A percentile compares a stretch with the other conserved stretches of the same genome.
Evolutionary conservation across 1,140 invertebrate genomes (phyloP).

Genomic region (Hycleus cichorii): DNA sequence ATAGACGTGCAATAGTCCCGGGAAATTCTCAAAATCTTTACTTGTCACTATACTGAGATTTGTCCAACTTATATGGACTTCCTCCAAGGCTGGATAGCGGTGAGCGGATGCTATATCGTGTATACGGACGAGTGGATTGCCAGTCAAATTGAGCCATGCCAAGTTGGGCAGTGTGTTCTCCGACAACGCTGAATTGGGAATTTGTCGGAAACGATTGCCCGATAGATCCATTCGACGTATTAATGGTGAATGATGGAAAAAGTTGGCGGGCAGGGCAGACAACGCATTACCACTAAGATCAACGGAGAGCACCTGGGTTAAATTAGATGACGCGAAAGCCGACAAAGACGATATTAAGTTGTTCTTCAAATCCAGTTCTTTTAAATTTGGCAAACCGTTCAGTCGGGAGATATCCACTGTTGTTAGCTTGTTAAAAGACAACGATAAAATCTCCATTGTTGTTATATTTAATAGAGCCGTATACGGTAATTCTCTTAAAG

Average conservation of each 20-base stretch:
- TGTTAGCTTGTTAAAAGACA: conserved; percentile 64
- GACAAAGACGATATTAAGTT: conserved; percentile 69
- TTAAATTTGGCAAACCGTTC: conserved; percentile 61
- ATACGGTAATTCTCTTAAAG: conserved; percentile 67
- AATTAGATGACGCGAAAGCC: conserved; percentile 67
- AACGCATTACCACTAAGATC: conserved; percentile 70
- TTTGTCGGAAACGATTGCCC: conserved; percentile 70
- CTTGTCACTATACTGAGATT: conserved; percentile 80
- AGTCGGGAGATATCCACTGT: conserved; percentile 70
- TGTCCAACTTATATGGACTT: conserved; percentile 72
- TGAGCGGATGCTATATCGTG: conserved; percentile 57
- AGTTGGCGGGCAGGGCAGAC: conserved; percentile 70
- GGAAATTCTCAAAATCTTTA: conserved; percentile 82
- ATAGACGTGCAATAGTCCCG: conserved; percentile 65
- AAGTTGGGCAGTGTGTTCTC: conserved; percentile 64
- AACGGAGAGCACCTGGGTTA: conserved; percentile 61
- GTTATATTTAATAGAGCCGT: conserved; percentile 64
- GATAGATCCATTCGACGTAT: conserved; percentile 71
- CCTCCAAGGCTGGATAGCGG: conserved; percentile 64
- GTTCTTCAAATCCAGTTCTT: conserved; percentile 63
- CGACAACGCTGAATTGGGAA: conserved; percentile 71
- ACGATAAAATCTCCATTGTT: conserved; percentile 62
- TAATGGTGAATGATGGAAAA: conserved; percentile 64
- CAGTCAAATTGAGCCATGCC: conserved; percentile 69
- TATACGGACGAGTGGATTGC: conserved; percentile 68